phyloP scores from a whole-genome alignment of 1,140 invertebrate species.

The Apis laboriosa region DNA sequence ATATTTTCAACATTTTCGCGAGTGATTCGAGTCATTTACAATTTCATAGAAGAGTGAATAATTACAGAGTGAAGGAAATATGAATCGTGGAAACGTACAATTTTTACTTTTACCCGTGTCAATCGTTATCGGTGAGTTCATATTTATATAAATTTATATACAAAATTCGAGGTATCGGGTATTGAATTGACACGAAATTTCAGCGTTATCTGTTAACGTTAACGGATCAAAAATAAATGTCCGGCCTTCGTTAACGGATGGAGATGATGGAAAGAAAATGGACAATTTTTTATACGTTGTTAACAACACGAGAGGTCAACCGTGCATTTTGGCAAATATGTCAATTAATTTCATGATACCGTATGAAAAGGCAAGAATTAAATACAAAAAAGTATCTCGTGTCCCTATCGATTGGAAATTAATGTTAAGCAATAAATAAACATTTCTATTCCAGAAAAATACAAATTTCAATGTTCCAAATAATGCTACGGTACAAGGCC shows the following conservation, averaged over 20 bases:
- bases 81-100: background rate
- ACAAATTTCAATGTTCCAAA: rapidly evolving
- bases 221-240: too few species aligned
- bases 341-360: conserved; percentile 34
- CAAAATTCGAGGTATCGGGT: background rate
- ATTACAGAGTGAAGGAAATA: background rate
- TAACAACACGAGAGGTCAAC: background rate
- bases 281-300: background rate
- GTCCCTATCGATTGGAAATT: background rate
- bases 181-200: background rate
- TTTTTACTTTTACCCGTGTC: background rate
- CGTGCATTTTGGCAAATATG: conserved; percentile 60
- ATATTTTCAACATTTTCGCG: background rate
- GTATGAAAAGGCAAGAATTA: conserved; percentile 31
- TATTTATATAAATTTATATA: background rate
- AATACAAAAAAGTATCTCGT: background rate
- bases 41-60: too few species aligned
- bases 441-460: rapidly evolving
- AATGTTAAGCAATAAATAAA: background rate
- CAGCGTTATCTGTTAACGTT: background rate
- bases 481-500: background rate
- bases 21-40: too few species aligned
- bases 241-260: rapidly evolving
- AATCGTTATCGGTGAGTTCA: background rate
- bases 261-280: rapidly evolving